Evolutionary conservation across 2,888 invertebrate species (phyloP).

Genomic region (Heteromurus nitidus): DNA sequence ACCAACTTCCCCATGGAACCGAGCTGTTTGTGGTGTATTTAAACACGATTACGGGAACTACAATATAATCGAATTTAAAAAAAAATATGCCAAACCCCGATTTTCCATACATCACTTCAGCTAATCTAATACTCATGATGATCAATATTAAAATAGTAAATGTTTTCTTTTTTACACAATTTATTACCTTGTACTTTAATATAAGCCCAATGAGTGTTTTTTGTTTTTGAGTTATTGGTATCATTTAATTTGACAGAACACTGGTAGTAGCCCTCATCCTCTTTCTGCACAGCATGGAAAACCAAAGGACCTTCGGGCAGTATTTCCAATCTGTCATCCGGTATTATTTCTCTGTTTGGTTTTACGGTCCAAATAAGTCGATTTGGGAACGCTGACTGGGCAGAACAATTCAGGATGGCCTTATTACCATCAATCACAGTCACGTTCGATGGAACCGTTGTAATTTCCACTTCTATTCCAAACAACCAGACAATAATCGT

Average conservation of each 20-base stretch:
- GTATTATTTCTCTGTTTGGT: constrained; percentile 68
- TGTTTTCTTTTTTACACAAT: too few relatives aligned
- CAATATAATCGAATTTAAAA: neutral
- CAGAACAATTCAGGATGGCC: constrained; percentile 71
- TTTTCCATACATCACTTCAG: too few relatives aligned
- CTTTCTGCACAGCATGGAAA: constrained; percentile 68
- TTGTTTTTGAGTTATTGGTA: constrained; percentile 62
- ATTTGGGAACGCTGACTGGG: constrained; percentile 32
- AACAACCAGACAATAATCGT: too few relatives aligned
- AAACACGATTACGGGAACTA: constrained; percentile 70
- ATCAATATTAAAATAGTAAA: too few relatives aligned
- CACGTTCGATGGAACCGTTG: constrained; percentile 65
- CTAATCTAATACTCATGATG: too few relatives aligned
- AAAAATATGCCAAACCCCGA: too few relatives aligned
- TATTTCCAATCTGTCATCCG: constrained; percentile 68
- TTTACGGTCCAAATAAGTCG: constrained; percentile 69
- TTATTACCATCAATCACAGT: constrained; percentile 63
- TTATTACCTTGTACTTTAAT: constrained; percentile 68
- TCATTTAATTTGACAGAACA: constrained; percentile 71
- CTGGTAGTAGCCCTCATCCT: constrained; percentile 73
- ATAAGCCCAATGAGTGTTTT: constrained; percentile 73
- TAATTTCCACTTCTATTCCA: constrained; percentile 52
- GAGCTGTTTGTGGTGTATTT: constrained; percentile 71
- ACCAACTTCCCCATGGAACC: constrained; percentile 71
- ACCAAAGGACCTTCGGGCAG: constrained; percentile 69